phyloP scores from a whole-genome alignment of 1,140 invertebrate species.

The Solenopsis fugax region DNA sequence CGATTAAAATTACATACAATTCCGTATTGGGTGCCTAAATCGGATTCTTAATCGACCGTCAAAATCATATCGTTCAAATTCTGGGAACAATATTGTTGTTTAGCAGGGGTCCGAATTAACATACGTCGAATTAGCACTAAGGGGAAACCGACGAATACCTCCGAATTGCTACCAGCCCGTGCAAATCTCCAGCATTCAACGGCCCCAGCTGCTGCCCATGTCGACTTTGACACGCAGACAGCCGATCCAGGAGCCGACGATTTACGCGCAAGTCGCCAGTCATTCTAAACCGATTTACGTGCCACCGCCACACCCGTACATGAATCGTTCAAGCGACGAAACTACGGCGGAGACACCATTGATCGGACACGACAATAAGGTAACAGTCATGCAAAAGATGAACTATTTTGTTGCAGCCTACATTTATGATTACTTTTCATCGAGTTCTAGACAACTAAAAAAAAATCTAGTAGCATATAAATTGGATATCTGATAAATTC shows the following conservation, averaged over 20 bases:
- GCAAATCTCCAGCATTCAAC: conserved; percentile 84
- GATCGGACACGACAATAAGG: conserved; percentile 85
- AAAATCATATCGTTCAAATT: background rate
- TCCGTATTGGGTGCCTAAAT: background rate
- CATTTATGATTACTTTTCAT: background rate
- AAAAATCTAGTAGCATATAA: too few relatives aligned
- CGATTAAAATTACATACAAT: background rate
- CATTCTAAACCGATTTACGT: conserved; percentile 85
- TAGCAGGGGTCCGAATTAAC: conserved; percentile 86
- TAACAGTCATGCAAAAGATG: conserved; percentile 65
- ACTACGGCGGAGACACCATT: conserved; percentile 85
- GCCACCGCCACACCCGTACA: conserved; percentile 84
- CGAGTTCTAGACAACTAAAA: background rate
- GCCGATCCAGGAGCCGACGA: conserved; percentile 87
- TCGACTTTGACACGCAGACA: conserved; percentile 87
- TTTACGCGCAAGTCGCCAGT: conserved; percentile 89
- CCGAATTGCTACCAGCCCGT: conserved; percentile 85
- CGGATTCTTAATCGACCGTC: background rate
- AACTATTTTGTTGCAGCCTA: background rate
- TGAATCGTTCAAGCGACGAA: conserved; percentile 83
- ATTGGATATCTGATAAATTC: too few relatives aligned
- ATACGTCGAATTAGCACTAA: conserved; percentile 88
- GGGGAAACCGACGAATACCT: conserved; percentile 83
- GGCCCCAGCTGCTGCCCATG: conserved; percentile 84
- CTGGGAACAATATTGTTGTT: conserved; percentile 64